Percentiles rank a stretch among this genome's conserved stretches.
Conservation (phyloP, 2,888 invertebrate genomes). For the Tolmerus cingulatus region DNA sequence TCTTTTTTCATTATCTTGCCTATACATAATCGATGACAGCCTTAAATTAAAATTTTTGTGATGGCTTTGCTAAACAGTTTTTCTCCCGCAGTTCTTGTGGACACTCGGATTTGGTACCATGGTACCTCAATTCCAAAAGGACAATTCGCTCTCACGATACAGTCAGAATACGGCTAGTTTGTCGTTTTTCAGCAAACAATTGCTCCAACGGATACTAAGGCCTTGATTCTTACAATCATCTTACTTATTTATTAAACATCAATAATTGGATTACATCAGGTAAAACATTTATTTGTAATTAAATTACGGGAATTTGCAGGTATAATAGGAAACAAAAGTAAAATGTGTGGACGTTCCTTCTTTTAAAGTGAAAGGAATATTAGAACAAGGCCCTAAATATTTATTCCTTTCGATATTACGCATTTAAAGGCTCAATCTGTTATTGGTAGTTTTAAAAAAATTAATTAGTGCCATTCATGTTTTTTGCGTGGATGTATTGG, state of each 20-base stretch:
- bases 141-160: constrained; percentile 85
- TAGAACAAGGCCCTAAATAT: background rate
- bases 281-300: too few species aligned
- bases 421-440: constrained; percentile 22
- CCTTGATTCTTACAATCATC: background rate
- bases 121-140: constrained; percentile 82
- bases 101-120: constrained; percentile 93
- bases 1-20: too few species aligned
- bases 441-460: constrained; percentile 9
- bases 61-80: background rate
- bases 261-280: too few species aligned
- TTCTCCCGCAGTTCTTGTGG: constrained; percentile 73
- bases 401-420: background rate
- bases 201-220: background rate
- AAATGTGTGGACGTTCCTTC: too few species aligned
- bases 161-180: constrained; percentile 86
- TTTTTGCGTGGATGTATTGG: constrained; percentile 14
- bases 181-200: background rate
- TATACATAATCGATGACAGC: too few species aligned
- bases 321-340: too few species aligned
- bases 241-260: background rate
- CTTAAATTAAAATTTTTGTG: background rate
- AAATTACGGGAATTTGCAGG: background rate
- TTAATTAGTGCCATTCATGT: constrained; percentile 26
- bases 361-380: background rate